Evolutionary conservation across 2,888 invertebrate species (phyloP), one percentile per base, ranked within the genome.

Genomic region (Caenorhabditis sp.): DNA sequence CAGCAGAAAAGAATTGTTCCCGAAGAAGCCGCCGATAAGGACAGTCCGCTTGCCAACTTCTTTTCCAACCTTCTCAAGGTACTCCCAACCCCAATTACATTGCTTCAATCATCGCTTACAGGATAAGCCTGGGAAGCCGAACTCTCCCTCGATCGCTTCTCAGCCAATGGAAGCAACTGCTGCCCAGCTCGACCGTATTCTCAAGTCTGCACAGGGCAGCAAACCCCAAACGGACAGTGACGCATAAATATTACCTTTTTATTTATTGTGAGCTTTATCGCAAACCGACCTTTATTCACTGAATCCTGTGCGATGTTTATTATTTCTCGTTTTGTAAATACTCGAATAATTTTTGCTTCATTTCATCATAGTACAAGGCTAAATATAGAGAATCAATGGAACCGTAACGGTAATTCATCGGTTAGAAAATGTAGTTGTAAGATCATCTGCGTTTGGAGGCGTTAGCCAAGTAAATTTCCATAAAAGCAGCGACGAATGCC

Each of bases 401-500:
- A 65, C 55, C 45, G 45, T 35, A 52, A n/a, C 9, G 11, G 9
- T 9, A 8, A 17, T 27, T 15, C 17, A 50, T 15, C 1, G 32
- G 32, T 30, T 24, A 27, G 53, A 8, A 24, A 15, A 22, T 37
- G 43, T n/a, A 35, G 15, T 27, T 7, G 13, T 11, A 15, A 11
- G 5, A 46, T 73, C 46, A 73, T 17, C 66, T 74, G 1, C 55
- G 4, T 48, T 74, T 68, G 0, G 74, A 62, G 15, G 70, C 62
- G 22, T 76, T 30, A 20, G 59, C 65, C 1, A 74, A 53, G 32
- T 96, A 96, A 83, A 95, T 93, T 35, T 93, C 92, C 98, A 99
- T 98, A 89, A 97, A 97, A 85, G 94, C 94, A 0, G 95, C 95
- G 52, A 96, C 93, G 91, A 99, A 99, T 2, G 96, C 96, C 90